Evolutionary conservation across 2,113 vertebrate species (phyloP).

Genomic region (Pteruthius melanotis): DNA sequence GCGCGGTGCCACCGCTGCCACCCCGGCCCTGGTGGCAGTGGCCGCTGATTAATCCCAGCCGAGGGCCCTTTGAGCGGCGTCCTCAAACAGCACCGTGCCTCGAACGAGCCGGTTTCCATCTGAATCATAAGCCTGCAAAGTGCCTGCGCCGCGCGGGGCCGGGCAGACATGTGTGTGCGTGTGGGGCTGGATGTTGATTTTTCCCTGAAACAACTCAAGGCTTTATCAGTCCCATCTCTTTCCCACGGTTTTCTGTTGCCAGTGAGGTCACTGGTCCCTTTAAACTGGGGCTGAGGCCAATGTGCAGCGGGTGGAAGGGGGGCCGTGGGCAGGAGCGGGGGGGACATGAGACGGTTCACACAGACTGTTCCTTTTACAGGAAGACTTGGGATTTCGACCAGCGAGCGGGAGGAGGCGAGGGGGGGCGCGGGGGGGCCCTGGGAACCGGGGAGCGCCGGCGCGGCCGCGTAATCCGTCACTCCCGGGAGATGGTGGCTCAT

Average conservation of each 20-base stretch:
- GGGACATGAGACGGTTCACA: constrained; percentile 13
- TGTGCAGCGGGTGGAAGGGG: constrained; percentile 43
- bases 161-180: constrained; percentile 59
- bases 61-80: background rate
- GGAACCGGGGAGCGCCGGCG: constrained; percentile 48
- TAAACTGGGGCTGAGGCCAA: constrained; percentile 61
- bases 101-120: background rate
- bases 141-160: background rate
- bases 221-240: constrained; percentile 70
- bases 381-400: constrained; percentile 31
- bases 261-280: constrained; percentile 71
- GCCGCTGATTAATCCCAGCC: background rate
- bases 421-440: background rate
- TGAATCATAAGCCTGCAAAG: background rate
- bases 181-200: constrained; percentile 63
- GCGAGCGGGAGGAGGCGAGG: constrained; percentile 11
- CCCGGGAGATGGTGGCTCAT: constrained; percentile 52
- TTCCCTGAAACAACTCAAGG: constrained; percentile 67
- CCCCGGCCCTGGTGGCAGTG: accelerated
- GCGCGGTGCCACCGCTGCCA: background rate
- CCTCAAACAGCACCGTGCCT: background rate
- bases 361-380: constrained; percentile 51
- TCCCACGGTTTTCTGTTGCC: constrained; percentile 73
- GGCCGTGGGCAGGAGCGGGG: background rate
- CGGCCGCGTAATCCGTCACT: constrained; percentile 48